Conservation (phyloP, 2,797 vertebrate genomes). For the Sarcophilus harrisii region DNA sequence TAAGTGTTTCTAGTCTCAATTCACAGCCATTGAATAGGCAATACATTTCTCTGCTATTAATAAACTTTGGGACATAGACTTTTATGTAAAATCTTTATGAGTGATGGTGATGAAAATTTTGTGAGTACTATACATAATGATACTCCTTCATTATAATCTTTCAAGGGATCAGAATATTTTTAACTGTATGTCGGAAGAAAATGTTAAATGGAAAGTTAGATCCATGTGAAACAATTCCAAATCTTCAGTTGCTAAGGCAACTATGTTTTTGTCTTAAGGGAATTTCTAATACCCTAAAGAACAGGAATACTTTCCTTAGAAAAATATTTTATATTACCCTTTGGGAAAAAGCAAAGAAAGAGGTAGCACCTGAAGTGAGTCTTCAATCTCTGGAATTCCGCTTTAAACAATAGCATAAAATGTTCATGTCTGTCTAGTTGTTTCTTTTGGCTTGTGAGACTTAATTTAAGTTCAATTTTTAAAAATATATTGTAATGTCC, state of each 20-base stretch:
- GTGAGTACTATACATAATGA: not conserved
- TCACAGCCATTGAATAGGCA: not conserved
- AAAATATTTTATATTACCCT: not conserved
- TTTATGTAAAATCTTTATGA: not conserved
- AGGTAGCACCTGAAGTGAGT: constrained; percentile 25
- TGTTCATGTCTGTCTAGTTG: not conserved
- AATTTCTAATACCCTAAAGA: constrained; percentile 34
- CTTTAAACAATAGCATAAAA: not conserved
- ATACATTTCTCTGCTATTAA: not conserved
- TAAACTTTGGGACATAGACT: not conserved
- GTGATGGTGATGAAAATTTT: not conserved
- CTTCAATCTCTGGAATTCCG: not conserved
- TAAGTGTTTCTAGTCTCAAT: constrained; percentile 10
- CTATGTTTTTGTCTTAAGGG: not conserved
- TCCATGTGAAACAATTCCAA: constrained; percentile 3
- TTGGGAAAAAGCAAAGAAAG: constrained; percentile 34
- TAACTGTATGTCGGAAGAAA: constrained; percentile 16
- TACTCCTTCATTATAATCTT: not conserved
- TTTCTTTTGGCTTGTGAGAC: not conserved
- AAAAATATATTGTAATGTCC: not conserved
- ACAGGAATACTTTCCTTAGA: not conserved
- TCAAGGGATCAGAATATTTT: not conserved
- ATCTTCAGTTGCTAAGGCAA: constrained; percentile 46
- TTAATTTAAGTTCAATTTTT: not conserved
- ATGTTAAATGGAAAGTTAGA: not conserved